Conservation (phyloP, 2,113 vertebrate genomes). For the Anolis carolinensis region DNA sequence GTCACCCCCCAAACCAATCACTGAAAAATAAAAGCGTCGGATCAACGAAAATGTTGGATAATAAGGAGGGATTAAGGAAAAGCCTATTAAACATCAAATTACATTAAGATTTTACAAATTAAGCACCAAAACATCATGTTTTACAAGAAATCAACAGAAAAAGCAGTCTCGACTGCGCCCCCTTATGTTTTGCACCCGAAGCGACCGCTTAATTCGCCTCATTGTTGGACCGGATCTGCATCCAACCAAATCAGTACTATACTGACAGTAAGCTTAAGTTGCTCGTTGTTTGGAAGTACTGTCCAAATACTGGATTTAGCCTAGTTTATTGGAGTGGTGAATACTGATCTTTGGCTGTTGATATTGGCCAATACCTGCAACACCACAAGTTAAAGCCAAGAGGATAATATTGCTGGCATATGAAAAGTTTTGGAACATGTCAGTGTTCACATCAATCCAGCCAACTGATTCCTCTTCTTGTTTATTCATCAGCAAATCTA, state of each 20-base stretch:
- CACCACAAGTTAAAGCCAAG: slow-evolving; percentile 2
- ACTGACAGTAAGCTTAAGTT: background rate
- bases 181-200: too few species aligned
- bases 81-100: too few species aligned
- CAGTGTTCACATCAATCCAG: background rate
- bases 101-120: too few species aligned
- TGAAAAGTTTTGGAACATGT: background rate
- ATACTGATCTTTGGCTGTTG: background rate
- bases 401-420: slow-evolving; percentile 3
- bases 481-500: slow-evolving; percentile 9
- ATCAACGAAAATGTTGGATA: too few species aligned
- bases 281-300: background rate
- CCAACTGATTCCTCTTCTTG: background rate
- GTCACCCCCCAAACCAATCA: too few species aligned
- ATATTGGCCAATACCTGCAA: background rate
- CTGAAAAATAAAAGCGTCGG: too few species aligned
- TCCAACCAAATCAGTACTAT: slow-evolving; percentile 9
- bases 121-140: too few species aligned
- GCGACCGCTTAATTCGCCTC: too few species aligned
- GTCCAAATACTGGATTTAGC: background rate
- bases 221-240: too few species aligned
- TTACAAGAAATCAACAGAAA: too few species aligned
- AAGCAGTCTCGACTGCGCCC: too few species aligned
- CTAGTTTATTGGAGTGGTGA: background rate
- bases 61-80: too few species aligned